Base-by-base conservation (phyloP, 1,140 invertebrate species). In the Cryptotermes secundus region DNA sequence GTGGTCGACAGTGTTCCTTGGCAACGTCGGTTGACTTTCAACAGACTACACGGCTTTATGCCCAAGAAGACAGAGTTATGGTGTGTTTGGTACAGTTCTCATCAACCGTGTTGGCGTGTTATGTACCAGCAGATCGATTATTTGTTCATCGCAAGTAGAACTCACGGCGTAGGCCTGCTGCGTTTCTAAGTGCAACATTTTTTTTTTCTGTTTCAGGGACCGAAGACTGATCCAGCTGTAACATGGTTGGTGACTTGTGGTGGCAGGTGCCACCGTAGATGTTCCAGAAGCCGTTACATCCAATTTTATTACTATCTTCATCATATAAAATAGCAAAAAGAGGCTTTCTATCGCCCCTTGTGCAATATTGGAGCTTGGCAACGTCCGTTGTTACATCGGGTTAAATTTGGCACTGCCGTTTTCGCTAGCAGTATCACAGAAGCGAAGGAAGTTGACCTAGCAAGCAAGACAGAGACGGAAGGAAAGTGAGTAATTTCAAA, bases 401-500 rank as follows among this genome's bases (percentile, higher is more conserved):
- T 72, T 72, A 72, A 72, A 72, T 72, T 72, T 72, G 59, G 59
- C 59, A 72, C 26, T 31, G 59, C 59, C n/a, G 59, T 72, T 72
- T 59, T 3, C 1, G 16, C 59, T n/a, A n/a, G 59, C n/a, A 31
- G 59, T n/a, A 72, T 59, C 9, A 72, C 7, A 72, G 59, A 72
- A 72, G 26, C 0, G 26, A 31, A 72, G 59, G 59, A 72, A 72
- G 26, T 72, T 72, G 59, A 72, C 59, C 59, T 72, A n/a, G 59
- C 59, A 72, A 72, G 59, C 26, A 26, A 72, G 59, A n/a, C 16
- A 59, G 53, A 59, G 53, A 59, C 38, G 38, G 45, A 49, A 38
- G 38, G 59, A 72, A 9, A 31, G 53, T 24, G 26, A 59, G 53
- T 59, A 59, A 59, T 59, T 59, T 19, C 59, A 72, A 72, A 26